A percentile compares a stretch with the other conserved stretches of the same genome.
Conservation (phyloP, 2,888 invertebrate species). For the Mythimna pallens region DNA sequence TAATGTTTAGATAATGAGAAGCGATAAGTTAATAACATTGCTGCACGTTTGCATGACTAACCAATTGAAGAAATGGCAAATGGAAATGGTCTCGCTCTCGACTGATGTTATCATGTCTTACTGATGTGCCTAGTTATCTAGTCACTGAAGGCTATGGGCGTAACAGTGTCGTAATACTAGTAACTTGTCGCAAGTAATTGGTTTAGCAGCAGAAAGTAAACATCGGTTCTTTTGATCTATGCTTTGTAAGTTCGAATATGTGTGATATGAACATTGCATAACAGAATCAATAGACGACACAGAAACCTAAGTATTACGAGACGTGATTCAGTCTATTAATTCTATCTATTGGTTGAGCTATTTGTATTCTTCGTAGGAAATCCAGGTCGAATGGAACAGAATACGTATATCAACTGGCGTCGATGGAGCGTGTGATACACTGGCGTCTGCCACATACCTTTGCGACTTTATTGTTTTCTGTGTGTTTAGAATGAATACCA, state of each 20-base stretch:
- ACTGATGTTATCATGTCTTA: conserved; percentile 65
- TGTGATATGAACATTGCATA: conserved; percentile 41
- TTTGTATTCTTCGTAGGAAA: conserved; percentile 78
- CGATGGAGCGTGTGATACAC: conserved; percentile 75
- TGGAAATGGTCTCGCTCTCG: conserved; percentile 66
- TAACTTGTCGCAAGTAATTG: conserved; percentile 44
- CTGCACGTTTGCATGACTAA: conserved; percentile 71
- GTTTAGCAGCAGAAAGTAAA: conserved; percentile 41
- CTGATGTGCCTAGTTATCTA: conserved; percentile 57
- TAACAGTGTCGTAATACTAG: conserved; percentile 53
- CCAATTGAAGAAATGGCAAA: conserved; percentile 73
- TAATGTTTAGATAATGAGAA: conserved; percentile 70
- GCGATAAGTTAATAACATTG: conserved; percentile 72
- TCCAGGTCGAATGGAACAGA: conserved; percentile 76
- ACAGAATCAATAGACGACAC: conserved; percentile 39
- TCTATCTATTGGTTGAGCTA: conserved; percentile 70
- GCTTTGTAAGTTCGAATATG: conserved; percentile 15
- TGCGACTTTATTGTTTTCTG: conserved; percentile 74
- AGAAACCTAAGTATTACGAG: conserved; percentile 57
- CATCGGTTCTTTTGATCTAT: conserved; percentile 14
- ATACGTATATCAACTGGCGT: conserved; percentile 70
- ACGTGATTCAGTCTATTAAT: conserved; percentile 65
- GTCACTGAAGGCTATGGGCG: conserved; percentile 50
- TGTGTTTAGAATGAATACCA: conserved; percentile 71
- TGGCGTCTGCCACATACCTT: conserved; percentile 66